These are phyloP conservation scores for Poeciliopsis occidentalis DNA, from an alignment of 2,113 vertebrate species.

Conservation along the genomic window DNA sequence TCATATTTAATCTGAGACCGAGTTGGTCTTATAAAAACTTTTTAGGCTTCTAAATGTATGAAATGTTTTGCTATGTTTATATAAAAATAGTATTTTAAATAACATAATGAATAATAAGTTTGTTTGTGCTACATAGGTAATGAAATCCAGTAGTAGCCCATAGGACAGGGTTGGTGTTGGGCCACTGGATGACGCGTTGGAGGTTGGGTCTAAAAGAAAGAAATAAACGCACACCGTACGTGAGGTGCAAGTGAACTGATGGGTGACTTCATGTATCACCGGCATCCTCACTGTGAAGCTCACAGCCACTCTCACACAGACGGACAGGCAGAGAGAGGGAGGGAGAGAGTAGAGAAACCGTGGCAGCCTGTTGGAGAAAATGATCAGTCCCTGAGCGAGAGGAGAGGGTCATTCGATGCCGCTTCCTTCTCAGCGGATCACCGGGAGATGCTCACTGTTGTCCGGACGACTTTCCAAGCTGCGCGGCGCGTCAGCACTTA, in stretches of 20 bases:
- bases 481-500: slow-evolving; percentile 27
- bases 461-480: slow-evolving; percentile 51
- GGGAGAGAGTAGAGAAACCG: slow-evolving; percentile 18
- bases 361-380: slow-evolving; percentile 46
- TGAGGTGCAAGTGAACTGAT: slow-evolving; percentile 78
- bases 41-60: too few relatives aligned
- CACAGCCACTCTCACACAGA: slow-evolving; percentile 6
- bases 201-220: slow-evolving; percentile 55
- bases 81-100: too few relatives aligned
- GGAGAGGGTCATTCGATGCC: slow-evolving; percentile 53
- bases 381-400: slow-evolving; percentile 57
- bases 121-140: neutral
- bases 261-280: slow-evolving; percentile 66
- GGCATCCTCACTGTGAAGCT: slow-evolving; percentile 20
- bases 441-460: slow-evolving; percentile 53
- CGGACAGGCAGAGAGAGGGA: slow-evolving; percentile 2
- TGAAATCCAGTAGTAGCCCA: neutral
- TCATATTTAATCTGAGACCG: too few relatives aligned
- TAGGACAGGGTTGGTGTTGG: slow-evolving; percentile 38
- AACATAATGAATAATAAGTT: too few relatives aligned
- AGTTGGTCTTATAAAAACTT: too few relatives aligned
- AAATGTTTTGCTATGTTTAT: too few relatives aligned
- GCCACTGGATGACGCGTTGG: slow-evolving; percentile 66
- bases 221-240: slow-evolving; percentile 63
- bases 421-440: slow-evolving; percentile 39